phyloP scores from a whole-genome alignment of 2,113 vertebrate species.

The Oenanthe melanoleuca region DNA sequence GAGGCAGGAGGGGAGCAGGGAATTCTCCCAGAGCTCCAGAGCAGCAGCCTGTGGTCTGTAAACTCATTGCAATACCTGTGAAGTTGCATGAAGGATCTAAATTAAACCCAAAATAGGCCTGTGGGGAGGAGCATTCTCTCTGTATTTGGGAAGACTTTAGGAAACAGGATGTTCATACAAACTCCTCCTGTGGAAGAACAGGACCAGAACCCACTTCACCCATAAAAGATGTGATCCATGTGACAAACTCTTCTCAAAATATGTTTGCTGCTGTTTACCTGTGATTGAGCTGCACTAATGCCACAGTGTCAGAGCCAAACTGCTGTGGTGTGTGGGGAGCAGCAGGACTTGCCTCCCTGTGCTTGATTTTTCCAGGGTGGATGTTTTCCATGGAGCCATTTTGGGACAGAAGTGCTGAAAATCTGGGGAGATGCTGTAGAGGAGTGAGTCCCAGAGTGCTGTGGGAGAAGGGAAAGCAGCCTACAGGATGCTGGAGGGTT shows the following conservation, averaged over 20 bases:
- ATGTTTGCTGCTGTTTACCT: rapidly evolving
- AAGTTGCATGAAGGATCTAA: neutral
- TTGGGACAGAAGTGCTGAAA: neutral
- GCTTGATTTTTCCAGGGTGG: neutral
- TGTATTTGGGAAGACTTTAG: neutral
- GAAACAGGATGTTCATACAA: neutral
- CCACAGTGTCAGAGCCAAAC: neutral
- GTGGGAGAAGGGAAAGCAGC: neutral
- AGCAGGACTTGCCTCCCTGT: neutral
- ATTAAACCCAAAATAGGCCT: neutral
- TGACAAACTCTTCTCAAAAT: rapidly evolving
- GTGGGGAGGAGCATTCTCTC: neutral
- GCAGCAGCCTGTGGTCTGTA: neutral
- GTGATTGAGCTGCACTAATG: rapidly evolving
- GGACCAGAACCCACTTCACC: neutral
- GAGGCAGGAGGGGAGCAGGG: neutral
- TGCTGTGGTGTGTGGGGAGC: neutral
- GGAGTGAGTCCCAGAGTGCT: neutral
- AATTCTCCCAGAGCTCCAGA: neutral
- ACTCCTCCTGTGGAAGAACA: neutral
- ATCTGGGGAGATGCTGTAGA: neutral
- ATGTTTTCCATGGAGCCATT: neutral
- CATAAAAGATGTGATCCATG: rapidly evolving
- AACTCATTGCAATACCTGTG: neutral
- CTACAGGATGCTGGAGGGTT: neutral